A percentile compares a stretch with the other conserved stretches of the same genome.
phyloP scores from a whole-genome alignment of 2,113 vertebrate species.

The Chascanopsetta lugubris region DNA sequence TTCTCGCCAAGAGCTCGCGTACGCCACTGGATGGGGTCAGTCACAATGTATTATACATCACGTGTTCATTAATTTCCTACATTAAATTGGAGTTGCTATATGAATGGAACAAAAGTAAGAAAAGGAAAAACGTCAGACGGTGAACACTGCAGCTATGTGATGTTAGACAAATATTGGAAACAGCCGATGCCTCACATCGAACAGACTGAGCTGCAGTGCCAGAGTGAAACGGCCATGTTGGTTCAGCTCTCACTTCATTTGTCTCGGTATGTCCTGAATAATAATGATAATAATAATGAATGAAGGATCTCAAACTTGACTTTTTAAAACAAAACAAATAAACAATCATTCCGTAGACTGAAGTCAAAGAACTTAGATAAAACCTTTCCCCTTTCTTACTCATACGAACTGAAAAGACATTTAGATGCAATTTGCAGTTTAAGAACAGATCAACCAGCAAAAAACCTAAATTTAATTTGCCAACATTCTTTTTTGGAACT shows the following conservation, averaged over 20 bases:
- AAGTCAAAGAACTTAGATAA: too few species aligned
- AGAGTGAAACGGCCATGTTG: not conserved
- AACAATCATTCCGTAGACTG: too few species aligned
- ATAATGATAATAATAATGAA: too few species aligned
- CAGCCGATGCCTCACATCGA: not conserved
- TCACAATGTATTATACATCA: not conserved
- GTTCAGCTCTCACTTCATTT: not conserved
- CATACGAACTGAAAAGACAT: too few species aligned
- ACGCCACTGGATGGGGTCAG: slow-evolving; percentile 96
- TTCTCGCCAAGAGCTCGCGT: slow-evolving; percentile 92
- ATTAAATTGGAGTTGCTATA: not conserved
- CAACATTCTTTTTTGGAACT: too few species aligned
- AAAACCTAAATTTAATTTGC: too few species aligned
- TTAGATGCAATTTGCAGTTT: too few species aligned
- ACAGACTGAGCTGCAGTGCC: not conserved
- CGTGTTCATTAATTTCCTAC: not conserved
- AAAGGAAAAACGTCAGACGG: not conserved
- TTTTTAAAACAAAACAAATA: too few species aligned
- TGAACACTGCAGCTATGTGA: not conserved
- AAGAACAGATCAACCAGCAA: too few species aligned
- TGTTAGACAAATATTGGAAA: not conserved
- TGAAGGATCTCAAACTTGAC: too few species aligned
- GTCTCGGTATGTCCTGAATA: too few species aligned
- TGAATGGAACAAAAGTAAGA: not conserved
- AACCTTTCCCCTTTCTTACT: too few species aligned